Percentiles rank a stretch among this genome's conserved stretches.
Conservation (phyloP, 2,888 invertebrate species). For the Ptycholaimellus sp. region DNA sequence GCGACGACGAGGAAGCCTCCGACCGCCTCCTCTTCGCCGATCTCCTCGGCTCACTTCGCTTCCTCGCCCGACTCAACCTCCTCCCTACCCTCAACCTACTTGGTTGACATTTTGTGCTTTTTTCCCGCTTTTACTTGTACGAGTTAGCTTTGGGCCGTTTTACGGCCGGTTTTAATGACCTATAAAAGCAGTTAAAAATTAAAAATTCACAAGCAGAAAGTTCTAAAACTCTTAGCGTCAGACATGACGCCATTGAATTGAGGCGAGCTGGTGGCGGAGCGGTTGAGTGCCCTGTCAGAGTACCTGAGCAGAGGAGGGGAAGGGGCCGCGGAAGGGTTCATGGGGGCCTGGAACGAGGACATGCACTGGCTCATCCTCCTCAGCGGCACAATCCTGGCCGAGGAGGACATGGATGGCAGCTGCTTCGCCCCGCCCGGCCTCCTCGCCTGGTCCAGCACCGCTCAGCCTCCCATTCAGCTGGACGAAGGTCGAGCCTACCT, state of each 20-base stretch:
- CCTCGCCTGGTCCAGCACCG: too few species aligned
- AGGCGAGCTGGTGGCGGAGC: too few species aligned
- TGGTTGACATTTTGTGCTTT: neutral
- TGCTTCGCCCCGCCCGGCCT: too few species aligned
- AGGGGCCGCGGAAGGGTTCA: conserved; percentile 19
- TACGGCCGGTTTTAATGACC: too few species aligned
- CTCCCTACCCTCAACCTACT: too few species aligned
- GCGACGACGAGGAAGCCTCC: conserved; percentile 25
- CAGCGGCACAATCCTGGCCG: conserved; percentile 23
- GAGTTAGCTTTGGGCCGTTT: too few species aligned
- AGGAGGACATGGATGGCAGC: neutral
- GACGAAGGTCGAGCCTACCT: too few species aligned
- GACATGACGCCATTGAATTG: too few species aligned
- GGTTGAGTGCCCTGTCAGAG: conserved; percentile 9
- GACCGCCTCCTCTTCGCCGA: conserved; percentile 26
- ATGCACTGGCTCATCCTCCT: conserved; percentile 66
- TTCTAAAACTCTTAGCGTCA: too few species aligned
- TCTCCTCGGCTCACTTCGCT: conserved; percentile 27
- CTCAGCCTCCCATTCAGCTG: too few species aligned
- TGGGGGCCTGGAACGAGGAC: conserved; percentile 55
- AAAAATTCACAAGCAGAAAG: too few species aligned
- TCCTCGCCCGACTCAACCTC: conserved; percentile 12
- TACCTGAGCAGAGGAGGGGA: conserved; percentile 7
- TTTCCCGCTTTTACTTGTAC: neutral
- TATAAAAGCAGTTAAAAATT: too few species aligned